Evolutionary conservation across 2,888 invertebrate genomes (phyloP), one percentile per base, ranked within the genome.

Genomic region (Hydrotaea cyrtoneurina): DNA sequence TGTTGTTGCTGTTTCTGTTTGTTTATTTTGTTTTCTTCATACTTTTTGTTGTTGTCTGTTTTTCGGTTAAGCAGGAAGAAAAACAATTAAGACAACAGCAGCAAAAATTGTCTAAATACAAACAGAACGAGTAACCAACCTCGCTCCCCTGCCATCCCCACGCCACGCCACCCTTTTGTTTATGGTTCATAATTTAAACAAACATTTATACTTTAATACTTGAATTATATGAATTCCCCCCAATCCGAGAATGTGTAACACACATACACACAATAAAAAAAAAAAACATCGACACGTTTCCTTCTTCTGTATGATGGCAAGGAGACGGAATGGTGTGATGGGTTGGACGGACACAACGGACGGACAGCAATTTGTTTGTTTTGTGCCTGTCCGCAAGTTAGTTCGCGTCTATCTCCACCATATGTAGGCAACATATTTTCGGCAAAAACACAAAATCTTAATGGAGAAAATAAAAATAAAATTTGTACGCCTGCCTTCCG

Each of bases 111-210:
- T 13, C 57, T 57, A 23, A 53, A 46, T 69, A 57, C 59, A 59
- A 74, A 75, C 43, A 39, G 39, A 59, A 15, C 26, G 19, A 59
- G 23, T 59, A 59, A 75, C 57, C 59, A 71, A 80, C n/a, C n/a
- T n/a, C n/a, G n/a, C n/a, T n/a, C n/a, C n/a, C n/a, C n/a, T n/a
- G n/a, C n/a, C n/a, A n/a, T n/a, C n/a, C n/a, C n/a, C n/a, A n/a
- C n/a, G n/a, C n/a, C n/a, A 75, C 43, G 13, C 4, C 71, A 8
- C 57, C 5, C 36, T 62, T n/a, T 79, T 85, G 82, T 85, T 85
- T 82, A 82, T 43, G 74, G 82, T 85, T 82, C 78, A 80, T 82
- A 83, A 82, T 83, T 78, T 80, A 85, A 78, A 64, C 78, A 82
- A 85, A 82, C 50, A 69, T 59, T 31, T 31, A 31, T 31, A 71